Conservation (phyloP, 2,888 invertebrate species). For the Leptogaster cylindrica region DNA sequence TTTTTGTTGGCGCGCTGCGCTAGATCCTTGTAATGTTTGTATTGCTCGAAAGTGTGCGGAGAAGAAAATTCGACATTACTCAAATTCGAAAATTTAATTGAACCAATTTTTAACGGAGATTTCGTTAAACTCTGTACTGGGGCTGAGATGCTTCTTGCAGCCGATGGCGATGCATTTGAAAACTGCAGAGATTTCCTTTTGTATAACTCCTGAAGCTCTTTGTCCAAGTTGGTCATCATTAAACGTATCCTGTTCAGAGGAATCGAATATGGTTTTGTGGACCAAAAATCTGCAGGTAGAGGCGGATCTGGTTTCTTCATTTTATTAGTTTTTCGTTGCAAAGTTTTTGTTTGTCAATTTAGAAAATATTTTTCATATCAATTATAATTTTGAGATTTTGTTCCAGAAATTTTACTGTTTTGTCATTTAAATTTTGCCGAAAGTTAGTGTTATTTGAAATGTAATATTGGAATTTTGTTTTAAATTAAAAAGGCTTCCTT, state of each 20-base stretch:
- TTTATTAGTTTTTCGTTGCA: not conserved
- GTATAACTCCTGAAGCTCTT: constrained; percentile 28
- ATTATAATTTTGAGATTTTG: not conserved
- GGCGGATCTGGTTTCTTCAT: not conserved
- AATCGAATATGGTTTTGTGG: constrained; percentile 9
- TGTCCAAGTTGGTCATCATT: constrained; percentile 32
- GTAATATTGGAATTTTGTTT: no score
- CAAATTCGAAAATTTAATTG: not conserved
- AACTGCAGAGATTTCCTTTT: not conserved
- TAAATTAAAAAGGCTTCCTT: no score
- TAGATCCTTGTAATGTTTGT: constrained; percentile 41
- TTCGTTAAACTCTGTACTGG: not conserved
- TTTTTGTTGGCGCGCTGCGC: constrained; percentile 53
- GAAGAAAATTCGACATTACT: not conserved
- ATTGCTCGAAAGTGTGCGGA: constrained; percentile 31
- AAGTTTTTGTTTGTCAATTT: not conserved
- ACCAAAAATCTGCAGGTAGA: constrained; percentile 4
- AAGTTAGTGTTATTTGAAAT: no score
- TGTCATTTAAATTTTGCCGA: not conserved
- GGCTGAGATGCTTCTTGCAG: not conserved
- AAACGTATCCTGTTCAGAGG: constrained; percentile 15
- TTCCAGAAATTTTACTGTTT: not conserved
- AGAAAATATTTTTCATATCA: constrained; percentile 17
- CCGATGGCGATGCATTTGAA: not conserved
- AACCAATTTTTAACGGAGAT: not conserved